These are phyloP conservation scores for Genyomyrus donnyi DNA, from an alignment of 2,113 vertebrate species.

Conservation along the genomic window DNA sequence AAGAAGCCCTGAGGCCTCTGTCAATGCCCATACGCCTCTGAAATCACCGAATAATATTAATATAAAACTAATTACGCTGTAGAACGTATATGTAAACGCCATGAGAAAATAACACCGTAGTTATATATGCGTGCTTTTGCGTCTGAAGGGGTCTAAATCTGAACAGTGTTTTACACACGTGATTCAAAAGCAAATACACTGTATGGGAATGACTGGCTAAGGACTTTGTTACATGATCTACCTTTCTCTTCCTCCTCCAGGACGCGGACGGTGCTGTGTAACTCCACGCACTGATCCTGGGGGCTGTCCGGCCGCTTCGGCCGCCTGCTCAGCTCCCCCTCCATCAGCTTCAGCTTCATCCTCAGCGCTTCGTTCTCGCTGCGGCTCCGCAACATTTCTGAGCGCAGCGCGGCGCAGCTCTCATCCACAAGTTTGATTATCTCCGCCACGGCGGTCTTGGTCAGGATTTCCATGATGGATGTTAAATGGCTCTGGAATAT, in stretches of 20 bases:
- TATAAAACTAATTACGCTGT: neutral
- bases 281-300: neutral
- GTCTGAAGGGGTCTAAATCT: neutral
- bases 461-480: conserved; percentile 15
- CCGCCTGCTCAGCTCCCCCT: conserved; percentile 4
- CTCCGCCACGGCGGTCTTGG: conserved; percentile 9
- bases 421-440: conserved; percentile 7
- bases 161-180: neutral
- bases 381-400: neutral
- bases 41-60: neutral
- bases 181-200: neutral
- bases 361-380: neutral
- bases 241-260: neutral
- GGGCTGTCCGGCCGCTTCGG: neutral
- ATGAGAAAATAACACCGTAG: neutral
- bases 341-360: neutral
- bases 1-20: neutral
- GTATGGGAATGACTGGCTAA: neutral
- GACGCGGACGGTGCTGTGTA: neutral
- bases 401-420: neutral
- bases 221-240: neutral
- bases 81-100: neutral
- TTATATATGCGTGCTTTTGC: neutral
- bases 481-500: neutral
- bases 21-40: neutral